These are phyloP conservation scores for Penaeus indicus DNA, from an alignment of 1,140 invertebrate genomes.

Conservation along the genomic window DNA sequence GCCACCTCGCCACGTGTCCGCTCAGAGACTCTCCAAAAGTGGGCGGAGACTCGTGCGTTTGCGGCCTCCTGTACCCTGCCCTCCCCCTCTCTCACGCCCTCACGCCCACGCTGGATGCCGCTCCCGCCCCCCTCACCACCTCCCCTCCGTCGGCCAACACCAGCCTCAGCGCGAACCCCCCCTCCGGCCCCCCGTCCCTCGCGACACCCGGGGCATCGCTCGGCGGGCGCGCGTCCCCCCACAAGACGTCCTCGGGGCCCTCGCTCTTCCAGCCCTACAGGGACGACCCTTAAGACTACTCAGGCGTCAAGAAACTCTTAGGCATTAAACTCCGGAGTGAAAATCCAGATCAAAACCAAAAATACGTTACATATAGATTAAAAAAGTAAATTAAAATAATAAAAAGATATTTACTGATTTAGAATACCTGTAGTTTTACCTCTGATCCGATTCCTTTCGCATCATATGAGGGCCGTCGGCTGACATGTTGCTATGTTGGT, in stretches of 20 bases:
- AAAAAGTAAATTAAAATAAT: too few relatives aligned
- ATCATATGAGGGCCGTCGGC: too few relatives aligned
- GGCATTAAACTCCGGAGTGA: too few relatives aligned
- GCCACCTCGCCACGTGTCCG: constrained; percentile 54
- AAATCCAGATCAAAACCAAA: too few relatives aligned
- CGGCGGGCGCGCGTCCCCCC: background rate
- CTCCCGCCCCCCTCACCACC: constrained; percentile 24
- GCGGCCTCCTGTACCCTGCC: constrained; percentile 50
- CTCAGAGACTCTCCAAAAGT: constrained; percentile 49
- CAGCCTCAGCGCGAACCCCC: background rate
- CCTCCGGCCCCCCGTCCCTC: background rate
- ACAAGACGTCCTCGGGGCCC: constrained; percentile 33
- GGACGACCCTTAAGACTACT: constrained; percentile 35
- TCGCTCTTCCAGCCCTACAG: constrained; percentile 56
- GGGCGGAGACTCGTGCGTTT: constrained; percentile 36
- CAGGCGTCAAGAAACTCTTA: background rate
- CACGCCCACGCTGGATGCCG: constrained; percentile 39
- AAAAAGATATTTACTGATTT: too few relatives aligned
- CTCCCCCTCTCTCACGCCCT: constrained; percentile 49
- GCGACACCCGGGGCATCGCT: background rate
- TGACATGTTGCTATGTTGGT: too few relatives aligned
- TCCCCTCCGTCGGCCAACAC: background rate
- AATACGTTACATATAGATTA: too few relatives aligned
- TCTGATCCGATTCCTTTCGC: too few relatives aligned
- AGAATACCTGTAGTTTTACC: too few relatives aligned